Evolutionary conservation across 1,140 invertebrate species (phyloP).

Genomic region (Aricia agestis): DNA sequence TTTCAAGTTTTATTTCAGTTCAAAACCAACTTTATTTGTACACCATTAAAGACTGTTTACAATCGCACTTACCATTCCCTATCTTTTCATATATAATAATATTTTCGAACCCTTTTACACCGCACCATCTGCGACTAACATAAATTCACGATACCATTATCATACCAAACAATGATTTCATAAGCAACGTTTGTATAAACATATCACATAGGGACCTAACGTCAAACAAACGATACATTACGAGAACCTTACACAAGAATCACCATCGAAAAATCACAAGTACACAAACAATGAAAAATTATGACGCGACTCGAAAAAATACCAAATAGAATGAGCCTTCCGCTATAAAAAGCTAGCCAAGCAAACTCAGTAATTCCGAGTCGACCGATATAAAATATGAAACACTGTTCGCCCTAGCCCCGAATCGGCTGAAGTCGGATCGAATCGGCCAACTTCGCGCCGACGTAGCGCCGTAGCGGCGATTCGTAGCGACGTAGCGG

Average conservation of each 20-base stretch:
- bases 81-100: neutral
- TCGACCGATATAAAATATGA: slow-evolving; percentile 73
- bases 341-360: slow-evolving; percentile 67
- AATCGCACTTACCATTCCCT: neutral
- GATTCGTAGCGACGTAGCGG: slow-evolving; percentile 62
- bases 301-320: slow-evolving; percentile 48
- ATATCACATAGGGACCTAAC: neutral
- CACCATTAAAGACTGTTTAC: neutral
- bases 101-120: neutral
- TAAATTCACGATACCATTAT: neutral
- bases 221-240: slow-evolving; percentile 30
- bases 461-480: slow-evolving; percentile 55
- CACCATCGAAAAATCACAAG: slow-evolving; percentile 55
- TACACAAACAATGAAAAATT: slow-evolving; percentile 63
- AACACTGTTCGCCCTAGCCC: slow-evolving; percentile 53
- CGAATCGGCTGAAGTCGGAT: slow-evolving; percentile 43
- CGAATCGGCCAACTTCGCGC: slow-evolving; percentile 40
- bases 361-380: slow-evolving; percentile 70
- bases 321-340: slow-evolving; percentile 58
- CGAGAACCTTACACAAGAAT: slow-evolving; percentile 31
- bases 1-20: too few relatives aligned
- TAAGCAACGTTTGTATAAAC: slow-evolving; percentile 7
- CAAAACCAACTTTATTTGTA: too few relatives aligned
- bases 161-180: slow-evolving; percentile 13
- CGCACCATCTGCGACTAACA: neutral